phyloP scores from a whole-genome alignment of 2,888 invertebrate genomes.

The Drosophila suboccidentalis region DNA sequence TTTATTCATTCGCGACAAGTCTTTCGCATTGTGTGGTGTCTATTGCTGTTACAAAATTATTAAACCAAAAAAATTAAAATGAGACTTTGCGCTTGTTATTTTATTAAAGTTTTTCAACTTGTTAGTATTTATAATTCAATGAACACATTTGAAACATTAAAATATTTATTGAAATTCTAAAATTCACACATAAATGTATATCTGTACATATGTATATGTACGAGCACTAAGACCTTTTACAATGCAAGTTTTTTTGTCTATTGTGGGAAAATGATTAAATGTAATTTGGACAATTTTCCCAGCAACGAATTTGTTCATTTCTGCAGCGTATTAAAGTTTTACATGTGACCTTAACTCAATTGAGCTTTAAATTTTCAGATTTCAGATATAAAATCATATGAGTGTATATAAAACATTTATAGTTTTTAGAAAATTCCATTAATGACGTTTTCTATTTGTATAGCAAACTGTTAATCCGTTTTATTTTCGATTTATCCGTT shows the following conservation, averaged over 20 bases:
- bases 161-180: neutral
- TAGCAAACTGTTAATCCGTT: neutral
- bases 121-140: conserved; percentile 43
- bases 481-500: neutral
- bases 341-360: neutral
- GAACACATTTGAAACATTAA: neutral
- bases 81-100: conserved; percentile 56
- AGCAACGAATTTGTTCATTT: neutral
- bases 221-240: neutral
- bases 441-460: too few species aligned
- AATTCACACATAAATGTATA: neutral
- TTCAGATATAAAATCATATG: neutral
- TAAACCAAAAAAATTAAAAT: conserved; percentile 37
- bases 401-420: too few species aligned
- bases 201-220: neutral
- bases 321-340: neutral
- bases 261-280: neutral
- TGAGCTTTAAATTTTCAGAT: neutral
- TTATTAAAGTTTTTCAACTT: conserved; percentile 57
- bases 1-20: conserved; percentile 2
- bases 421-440: too few species aligned
- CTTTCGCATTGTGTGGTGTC: neutral
- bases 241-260: neutral
- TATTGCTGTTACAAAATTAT: neutral
- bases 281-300: neutral